These are phyloP conservation scores for Oreamnos americanus DNA, from an alignment of 2,113 vertebrate genomes.

Conservation along the genomic window DNA sequence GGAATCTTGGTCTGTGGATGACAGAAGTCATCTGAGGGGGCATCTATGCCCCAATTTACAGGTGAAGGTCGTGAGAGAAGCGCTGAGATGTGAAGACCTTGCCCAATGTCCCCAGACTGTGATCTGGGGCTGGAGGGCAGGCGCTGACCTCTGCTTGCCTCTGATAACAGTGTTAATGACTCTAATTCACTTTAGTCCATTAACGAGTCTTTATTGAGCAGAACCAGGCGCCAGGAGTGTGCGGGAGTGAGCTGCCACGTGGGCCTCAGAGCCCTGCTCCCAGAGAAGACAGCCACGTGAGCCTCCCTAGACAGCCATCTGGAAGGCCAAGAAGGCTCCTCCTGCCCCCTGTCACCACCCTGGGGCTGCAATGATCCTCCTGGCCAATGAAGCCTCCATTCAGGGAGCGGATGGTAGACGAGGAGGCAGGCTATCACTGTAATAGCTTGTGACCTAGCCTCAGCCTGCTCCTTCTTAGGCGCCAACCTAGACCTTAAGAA, in stretches of 20 bases:
- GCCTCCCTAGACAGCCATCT: neutral
- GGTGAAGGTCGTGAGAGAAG: neutral
- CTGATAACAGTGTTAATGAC: conserved; percentile 38
- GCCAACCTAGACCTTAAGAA: neutral
- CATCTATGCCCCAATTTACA: neutral
- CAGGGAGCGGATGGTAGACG: neutral
- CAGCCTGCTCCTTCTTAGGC: neutral
- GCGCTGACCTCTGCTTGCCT: neutral
- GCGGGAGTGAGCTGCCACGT: neutral
- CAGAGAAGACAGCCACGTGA: neutral
- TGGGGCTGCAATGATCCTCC: neutral
- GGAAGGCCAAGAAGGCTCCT: neutral
- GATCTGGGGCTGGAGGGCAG: neutral
- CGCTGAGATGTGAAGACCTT: neutral
- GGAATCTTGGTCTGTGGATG: neutral
- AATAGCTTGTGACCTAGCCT: neutral
- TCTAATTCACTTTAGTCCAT: conserved; percentile 65
- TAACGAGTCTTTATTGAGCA: conserved; percentile 56
- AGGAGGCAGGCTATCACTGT: neutral
- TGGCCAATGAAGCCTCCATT: neutral
- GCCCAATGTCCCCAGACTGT: neutral
- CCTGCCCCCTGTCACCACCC: neutral
- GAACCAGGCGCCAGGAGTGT: conserved; percentile 27
- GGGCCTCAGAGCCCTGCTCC: neutral
- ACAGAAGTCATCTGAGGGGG: neutral